These are phyloP conservation scores for Pinna nobilis DNA, from an alignment of 1,140 invertebrate species.

Conservation along the genomic window DNA sequence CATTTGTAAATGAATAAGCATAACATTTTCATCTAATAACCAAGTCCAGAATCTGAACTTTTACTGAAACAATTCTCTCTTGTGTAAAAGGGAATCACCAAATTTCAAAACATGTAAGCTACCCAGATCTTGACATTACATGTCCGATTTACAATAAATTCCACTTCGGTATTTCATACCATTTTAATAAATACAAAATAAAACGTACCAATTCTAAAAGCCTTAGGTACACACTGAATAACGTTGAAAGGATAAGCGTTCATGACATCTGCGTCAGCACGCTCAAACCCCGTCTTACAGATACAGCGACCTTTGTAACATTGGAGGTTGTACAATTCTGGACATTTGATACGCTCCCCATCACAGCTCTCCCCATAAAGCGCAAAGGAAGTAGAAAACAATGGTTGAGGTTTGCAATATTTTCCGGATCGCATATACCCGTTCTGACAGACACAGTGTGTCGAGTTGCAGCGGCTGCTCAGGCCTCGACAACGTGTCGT, in stretches of 20 bases:
- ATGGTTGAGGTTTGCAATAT: slow-evolving; percentile 28
- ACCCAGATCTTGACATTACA: too few relatives aligned
- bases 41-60: too few relatives aligned
- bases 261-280: neutral
- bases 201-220: slow-evolving; percentile 14
- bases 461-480: slow-evolving; percentile 12
- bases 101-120: too few relatives aligned
- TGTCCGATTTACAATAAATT: too few relatives aligned
- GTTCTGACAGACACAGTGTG: slow-evolving; percentile 5
- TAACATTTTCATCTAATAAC: too few relatives aligned
- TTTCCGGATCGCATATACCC: slow-evolving; percentile 4
- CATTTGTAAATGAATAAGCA: too few relatives aligned
- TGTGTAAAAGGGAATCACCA: too few relatives aligned
- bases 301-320: slow-evolving; percentile 7
- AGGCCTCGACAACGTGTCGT: slow-evolving; percentile 2
- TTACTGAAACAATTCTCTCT: too few relatives aligned
- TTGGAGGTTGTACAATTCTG: slow-evolving; percentile 3
- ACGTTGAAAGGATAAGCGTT: slow-evolving; percentile 20
- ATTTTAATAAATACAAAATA: too few relatives aligned
- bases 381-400: slow-evolving; percentile 1
- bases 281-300: slow-evolving; percentile 5
- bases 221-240: slow-evolving; percentile 11
- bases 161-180: too few relatives aligned
- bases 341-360: neutral
- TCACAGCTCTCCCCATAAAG: slow-evolving; percentile 4